Evolutionary conservation across 1,140 invertebrate genomes (phyloP), one percentile per base, ranked within the genome.

Genomic region (Anastatus disparis): DNA sequence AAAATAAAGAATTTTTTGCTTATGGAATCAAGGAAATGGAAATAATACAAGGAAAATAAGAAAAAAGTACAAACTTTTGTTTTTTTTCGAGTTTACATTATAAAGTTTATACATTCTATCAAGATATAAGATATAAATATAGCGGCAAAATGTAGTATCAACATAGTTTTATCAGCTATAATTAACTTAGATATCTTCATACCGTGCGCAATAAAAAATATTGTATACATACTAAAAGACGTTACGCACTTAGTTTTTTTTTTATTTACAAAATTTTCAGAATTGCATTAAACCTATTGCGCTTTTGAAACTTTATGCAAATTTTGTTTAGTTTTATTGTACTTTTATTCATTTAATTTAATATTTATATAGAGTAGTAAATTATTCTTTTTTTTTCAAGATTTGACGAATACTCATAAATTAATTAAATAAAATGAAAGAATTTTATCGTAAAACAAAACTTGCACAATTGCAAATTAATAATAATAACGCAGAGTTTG

Each of bases 101-200:
- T 80, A 80, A 78, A 78, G 72, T 80, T 79, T 79, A 76, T 80
- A 80, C 76, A 80, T 77, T 77, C 70, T 74, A 75, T 78, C 73
- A 76, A 73, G 75, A 22, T 77, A 58, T 72, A 61, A 52, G 46
- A 68, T 68, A 68, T 50, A 65, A 55, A 64, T 63, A 63, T 63
- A 62, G 35, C 38, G 40, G 13, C 15, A 59, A 67, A 35, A 22
- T 67, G 22, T 58, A 22, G 48, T 24, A n/a, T 42, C 15, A 44
- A n/a, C 15, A 48, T 67, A 53, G n/a, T 24, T 48, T 27, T 20
- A 29, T n/a, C 6, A 40, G 55, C 64, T 62, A 74, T 46, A 69
- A 74, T 73, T 70, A 79, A 73, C 58, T 48, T 31, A 67, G 66
- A 72, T 72, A 73, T 72, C 50, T 71, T 48, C 26, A 76, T 75